Conservation (phyloP, 2,113 vertebrate species). For the Nothoprocta perdicaria region DNA sequence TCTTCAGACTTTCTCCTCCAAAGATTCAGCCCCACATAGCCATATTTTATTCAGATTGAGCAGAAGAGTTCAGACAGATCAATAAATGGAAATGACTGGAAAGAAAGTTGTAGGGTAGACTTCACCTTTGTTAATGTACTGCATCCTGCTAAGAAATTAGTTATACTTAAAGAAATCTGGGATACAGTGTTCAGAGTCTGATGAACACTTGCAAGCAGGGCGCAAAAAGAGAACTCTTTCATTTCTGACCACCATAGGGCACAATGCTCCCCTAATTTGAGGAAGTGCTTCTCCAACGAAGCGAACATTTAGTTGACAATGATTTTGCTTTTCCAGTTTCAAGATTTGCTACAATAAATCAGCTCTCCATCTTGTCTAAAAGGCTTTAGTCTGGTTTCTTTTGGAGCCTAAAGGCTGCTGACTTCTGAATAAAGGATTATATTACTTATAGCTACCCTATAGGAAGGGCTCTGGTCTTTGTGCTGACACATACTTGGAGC, state of each 20-base stretch:
- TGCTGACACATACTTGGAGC: neutral
- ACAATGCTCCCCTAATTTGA: fast-evolving
- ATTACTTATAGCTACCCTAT: neutral
- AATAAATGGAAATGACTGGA: neutral
- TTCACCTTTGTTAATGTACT: neutral
- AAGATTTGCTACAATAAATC: neutral
- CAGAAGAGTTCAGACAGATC: neutral
- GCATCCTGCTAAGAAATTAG: neutral
- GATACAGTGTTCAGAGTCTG: neutral
- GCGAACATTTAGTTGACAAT: neutral
- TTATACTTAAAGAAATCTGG: neutral
- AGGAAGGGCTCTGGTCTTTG: neutral
- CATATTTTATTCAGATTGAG: neutral
- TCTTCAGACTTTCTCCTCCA: neutral
- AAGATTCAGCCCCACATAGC: neutral
- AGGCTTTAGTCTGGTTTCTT: neutral
- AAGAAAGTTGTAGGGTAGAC: neutral
- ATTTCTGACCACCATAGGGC: neutral
- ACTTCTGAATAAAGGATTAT: fast-evolving
- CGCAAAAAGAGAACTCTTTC: neutral
- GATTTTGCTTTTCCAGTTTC: neutral
- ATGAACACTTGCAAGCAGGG: neutral
- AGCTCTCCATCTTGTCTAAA: neutral
- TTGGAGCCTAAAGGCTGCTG: neutral
- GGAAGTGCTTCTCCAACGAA: neutral